These are phyloP conservation scores for Tethea ocularis DNA, from an alignment of 2,888 invertebrate species.

Conservation along the genomic window DNA sequence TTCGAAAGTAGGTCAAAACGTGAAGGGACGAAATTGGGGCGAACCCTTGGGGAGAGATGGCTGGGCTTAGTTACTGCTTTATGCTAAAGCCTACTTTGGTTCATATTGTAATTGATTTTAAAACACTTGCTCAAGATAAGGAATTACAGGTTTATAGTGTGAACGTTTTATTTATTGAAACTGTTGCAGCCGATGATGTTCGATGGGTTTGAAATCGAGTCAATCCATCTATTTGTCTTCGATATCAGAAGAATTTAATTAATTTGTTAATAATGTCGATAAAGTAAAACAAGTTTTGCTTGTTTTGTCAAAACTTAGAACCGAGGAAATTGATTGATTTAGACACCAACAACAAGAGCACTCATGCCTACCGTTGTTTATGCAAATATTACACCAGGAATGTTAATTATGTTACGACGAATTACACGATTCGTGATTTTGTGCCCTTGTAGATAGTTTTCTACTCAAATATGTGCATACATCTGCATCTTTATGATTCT, in stretches of 20 bases:
- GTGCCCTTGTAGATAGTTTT: not conserved
- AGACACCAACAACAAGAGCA: not conserved
- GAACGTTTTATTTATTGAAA: too few species aligned
- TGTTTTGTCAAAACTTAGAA: too few species aligned
- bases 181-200: not conserved
- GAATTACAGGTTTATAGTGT: not conserved
- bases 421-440: slow-evolving; percentile 8
- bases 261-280: not conserved
- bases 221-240: not conserved
- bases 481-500: slow-evolving; percentile 2
- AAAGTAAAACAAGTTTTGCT: not conserved
- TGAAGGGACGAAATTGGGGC: slow-evolving; percentile 78
- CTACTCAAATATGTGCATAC: slow-evolving; percentile 8
- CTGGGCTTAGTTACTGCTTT: slow-evolving; percentile 49
- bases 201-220: not conserved
- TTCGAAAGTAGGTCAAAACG: slow-evolving; percentile 76
- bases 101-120: slow-evolving; percentile 27
- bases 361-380: not conserved
- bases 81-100: slow-evolving; percentile 46
- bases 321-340: too few species aligned
- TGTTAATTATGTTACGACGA: not conserved
- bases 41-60: slow-evolving; percentile 63
- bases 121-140: slow-evolving; percentile 1
- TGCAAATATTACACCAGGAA: not conserved
- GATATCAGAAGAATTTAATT: not conserved